Percentiles rank a stretch among this genome's conserved stretches.
These are phyloP conservation scores for Himantopus leucocephalus DNA, from an alignment of 2,113 vertebrate genomes.

Conservation along the genomic window DNA sequence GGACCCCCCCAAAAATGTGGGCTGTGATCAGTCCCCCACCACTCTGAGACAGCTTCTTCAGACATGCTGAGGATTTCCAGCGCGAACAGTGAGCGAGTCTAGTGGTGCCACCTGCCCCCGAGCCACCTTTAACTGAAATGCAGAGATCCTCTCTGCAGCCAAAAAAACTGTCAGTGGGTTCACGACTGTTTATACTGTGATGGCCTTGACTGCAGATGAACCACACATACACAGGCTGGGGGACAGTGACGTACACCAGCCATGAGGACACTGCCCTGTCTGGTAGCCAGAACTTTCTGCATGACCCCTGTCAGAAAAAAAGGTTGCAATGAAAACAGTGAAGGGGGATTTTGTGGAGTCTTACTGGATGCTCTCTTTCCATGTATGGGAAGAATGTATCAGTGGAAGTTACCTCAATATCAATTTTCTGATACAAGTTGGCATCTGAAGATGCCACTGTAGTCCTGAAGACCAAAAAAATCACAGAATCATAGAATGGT, in stretches of 20 bases:
- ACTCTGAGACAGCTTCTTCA: not conserved
- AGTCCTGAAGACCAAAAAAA: not conserved
- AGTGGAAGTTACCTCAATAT: not conserved
- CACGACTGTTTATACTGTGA: not conserved
- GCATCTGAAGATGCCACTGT: not conserved
- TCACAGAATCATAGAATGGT: no score
- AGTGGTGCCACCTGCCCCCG: not conserved
- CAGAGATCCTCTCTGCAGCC: not conserved
- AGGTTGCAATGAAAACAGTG: not conserved
- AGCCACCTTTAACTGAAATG: not conserved
- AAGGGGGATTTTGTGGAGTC: not conserved
- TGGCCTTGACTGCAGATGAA: not conserved
- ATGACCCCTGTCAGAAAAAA: not conserved
- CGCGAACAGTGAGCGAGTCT: not conserved
- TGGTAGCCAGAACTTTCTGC: not conserved
- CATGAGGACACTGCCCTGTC: no score
- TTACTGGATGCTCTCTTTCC: not conserved
- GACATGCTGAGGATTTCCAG: not conserved
- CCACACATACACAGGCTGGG: no score
- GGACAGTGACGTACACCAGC: not conserved
- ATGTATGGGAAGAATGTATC: not conserved
- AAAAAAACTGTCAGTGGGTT: not conserved
- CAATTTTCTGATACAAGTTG: not conserved
- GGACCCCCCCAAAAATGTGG: rapidly evolving
- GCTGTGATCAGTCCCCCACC: not conserved